Base-by-base conservation (phyloP, 2,888 invertebrate species). In the Amitus sp. region DNA sequence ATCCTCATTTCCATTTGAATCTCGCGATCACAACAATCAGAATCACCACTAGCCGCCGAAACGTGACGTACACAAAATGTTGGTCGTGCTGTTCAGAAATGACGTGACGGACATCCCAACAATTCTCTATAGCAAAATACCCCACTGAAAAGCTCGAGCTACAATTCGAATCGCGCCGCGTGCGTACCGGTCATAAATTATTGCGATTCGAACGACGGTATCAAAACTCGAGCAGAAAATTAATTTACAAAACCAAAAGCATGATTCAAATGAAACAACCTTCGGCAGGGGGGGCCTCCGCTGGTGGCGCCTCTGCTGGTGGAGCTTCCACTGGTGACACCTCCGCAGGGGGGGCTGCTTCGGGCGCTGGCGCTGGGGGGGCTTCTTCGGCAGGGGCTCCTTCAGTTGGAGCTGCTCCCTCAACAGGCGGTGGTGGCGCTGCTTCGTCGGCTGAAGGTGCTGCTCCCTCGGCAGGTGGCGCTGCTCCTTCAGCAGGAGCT, bases 281-380 rank as follows among this genome's bases (percentile, higher is more conserved):
- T 81, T 83, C 78, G 33, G 78, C 79, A 30, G 82, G 75, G n/a
- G 67, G 62, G 34, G 62, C 57, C 82, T 69, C 74, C 12, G 66
- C 69, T n/a, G 65, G 55, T 18, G 71, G 65, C 1, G 55, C 62
- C 20, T 79, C 74, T 2, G 70, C 74, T 18, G 71, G 78, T 6
- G 77, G 81, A 2, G 68, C 76, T 15, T 70, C 55, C 13, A 82
- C 78, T 5, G 82, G 80, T 13, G 82, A 77, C n/a, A 78, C 77
- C 19, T 77, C 82, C 5, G 82, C 78, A 7, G 78, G 82, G 1
- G 82, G 66, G 40, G 75, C 73, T 20, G 68, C 78, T 20, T 79
- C 79, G 0, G 81, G 79, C 33, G 79, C 79, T 0, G 83, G 79
- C 68, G 71, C 75, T 6, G 69, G 71, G 13, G 75, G 70, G 4